Evolutionary conservation across 2,888 invertebrate species (phyloP).

Genomic region (Lepidocyrtoides sp.): DNA sequence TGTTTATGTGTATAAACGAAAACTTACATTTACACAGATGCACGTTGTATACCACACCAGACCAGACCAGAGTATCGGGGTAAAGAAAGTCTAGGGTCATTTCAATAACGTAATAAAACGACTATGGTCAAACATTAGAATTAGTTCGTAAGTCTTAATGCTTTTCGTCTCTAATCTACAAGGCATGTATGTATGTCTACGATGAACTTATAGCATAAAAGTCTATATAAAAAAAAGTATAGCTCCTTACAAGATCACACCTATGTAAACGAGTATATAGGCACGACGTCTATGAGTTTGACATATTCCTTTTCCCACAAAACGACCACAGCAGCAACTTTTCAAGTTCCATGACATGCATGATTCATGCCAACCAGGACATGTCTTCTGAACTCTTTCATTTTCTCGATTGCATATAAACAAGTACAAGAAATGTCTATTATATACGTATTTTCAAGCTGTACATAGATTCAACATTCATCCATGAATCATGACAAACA

Average conservation of each 20-base stretch:
- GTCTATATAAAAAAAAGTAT: not conserved
- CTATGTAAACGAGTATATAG: not conserved
- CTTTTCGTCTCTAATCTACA: not conserved
- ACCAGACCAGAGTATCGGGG: no score
- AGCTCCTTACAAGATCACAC: not conserved
- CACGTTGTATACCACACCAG: no score
- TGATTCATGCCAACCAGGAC: conserved; percentile 52
- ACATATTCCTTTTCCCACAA: conserved; percentile 3
- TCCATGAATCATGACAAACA: conserved; percentile 57
- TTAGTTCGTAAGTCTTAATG: conserved; percentile 29
- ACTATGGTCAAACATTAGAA: conserved; percentile 41
- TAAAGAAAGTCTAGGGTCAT: not conserved
- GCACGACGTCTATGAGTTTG: not conserved
- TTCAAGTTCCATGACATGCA: conserved; percentile 51
- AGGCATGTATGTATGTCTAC: not conserved
- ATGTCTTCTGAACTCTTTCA: conserved; percentile 39
- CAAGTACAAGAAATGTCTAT: conserved; percentile 5
- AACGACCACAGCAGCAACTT: conserved; percentile 44
- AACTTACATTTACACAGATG: not conserved
- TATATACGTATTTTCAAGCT: conserved; percentile 2
- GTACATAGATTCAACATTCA: not conserved
- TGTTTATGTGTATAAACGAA: conserved; percentile 1
- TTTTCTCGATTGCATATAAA: conserved; percentile 34
- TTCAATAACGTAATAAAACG: conserved; percentile 22
- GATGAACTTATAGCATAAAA: not conserved